Percentiles rank a stretch among this genome's conserved stretches.
Evolutionary conservation across 2,888 invertebrate genomes (phyloP).

Genomic region (Myopa testacea): DNA sequence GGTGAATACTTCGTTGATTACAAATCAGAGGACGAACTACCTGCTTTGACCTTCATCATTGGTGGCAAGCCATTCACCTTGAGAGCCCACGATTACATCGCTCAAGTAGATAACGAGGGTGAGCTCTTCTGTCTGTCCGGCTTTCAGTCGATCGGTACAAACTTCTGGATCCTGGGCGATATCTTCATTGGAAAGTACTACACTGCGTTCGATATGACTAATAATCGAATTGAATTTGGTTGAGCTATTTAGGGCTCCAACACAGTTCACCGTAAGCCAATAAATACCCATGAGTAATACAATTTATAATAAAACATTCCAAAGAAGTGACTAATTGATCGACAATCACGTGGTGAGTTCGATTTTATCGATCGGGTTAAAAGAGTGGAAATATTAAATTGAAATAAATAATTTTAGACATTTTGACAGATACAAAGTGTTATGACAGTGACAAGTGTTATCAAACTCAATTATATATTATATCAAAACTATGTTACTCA

Average conservation of each 20-base stretch:
- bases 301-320: too few relatives aligned
- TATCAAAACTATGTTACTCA: too few relatives aligned
- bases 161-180: slow-evolving; percentile 95
- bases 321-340: too few relatives aligned
- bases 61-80: slow-evolving; percentile 81
- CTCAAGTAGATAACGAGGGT: slow-evolving; percentile 67
- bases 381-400: too few relatives aligned
- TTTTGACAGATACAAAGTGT: too few relatives aligned
- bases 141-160: slow-evolving; percentile 83
- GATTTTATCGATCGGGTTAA: too few relatives aligned
- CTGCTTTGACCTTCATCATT: slow-evolving; percentile 80
- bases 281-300: too few relatives aligned
- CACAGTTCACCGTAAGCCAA: slow-evolving; percentile 47
- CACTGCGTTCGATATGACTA: slow-evolving; percentile 91
- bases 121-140: slow-evolving; percentile 83
- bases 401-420: too few relatives aligned
- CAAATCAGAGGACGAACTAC: slow-evolving; percentile 78
- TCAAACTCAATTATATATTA: too few relatives aligned
- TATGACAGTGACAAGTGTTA: too few relatives aligned
- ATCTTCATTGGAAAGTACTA: slow-evolving; percentile 95
- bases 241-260: slow-evolving; percentile 38
- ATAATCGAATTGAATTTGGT: slow-evolving; percentile 91
- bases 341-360: too few relatives aligned
- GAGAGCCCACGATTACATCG: slow-evolving; percentile 84
- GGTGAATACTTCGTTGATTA: slow-evolving; percentile 76